Evolutionary conservation across 2,888 invertebrate genomes (phyloP).

Genomic region (Leistus spinibarbis): DNA sequence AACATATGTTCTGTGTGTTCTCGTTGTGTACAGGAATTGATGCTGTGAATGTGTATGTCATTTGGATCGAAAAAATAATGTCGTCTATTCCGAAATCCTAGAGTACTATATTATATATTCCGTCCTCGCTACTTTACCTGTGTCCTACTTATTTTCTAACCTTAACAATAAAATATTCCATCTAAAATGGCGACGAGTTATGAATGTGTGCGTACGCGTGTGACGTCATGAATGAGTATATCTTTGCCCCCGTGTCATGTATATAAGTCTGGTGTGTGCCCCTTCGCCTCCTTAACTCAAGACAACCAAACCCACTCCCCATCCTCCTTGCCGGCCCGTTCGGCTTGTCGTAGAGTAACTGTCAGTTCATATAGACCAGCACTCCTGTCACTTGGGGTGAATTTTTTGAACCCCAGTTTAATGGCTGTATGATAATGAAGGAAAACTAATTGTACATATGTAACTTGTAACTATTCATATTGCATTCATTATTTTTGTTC

Average conservation of each 20-base stretch:
- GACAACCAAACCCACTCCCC: background rate
- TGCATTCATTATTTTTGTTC: constrained; percentile 59
- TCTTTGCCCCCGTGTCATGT: constrained; percentile 8
- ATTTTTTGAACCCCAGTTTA: constrained; percentile 52
- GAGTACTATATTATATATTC: background rate
- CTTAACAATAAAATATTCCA: background rate
- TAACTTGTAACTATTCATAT: constrained; percentile 62
- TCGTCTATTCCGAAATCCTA: background rate
- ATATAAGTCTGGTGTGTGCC: background rate
- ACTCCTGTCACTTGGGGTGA: constrained; percentile 52
- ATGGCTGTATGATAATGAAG: constrained; percentile 53
- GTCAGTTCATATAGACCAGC: constrained; percentile 52
- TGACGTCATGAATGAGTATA: constrained; percentile 9
- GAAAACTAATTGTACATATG: constrained; percentile 59
- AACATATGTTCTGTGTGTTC: too few relatives aligned
- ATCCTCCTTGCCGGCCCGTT: constrained; percentile 11
- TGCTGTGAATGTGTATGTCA: background rate
- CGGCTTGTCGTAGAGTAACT: constrained; percentile 27
- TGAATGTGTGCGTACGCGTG: background rate
- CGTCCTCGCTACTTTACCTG: background rate
- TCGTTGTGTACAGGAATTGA: background rate
- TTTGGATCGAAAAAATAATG: background rate
- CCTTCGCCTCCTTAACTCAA: background rate
- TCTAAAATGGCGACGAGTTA: background rate
- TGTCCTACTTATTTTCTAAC: background rate